A percentile compares a stretch with the other conserved stretches of the same genome.
These are phyloP conservation scores for Ischnura elegans DNA, from an alignment of 2,888 invertebrate genomes.

Conservation along the genomic window DNA sequence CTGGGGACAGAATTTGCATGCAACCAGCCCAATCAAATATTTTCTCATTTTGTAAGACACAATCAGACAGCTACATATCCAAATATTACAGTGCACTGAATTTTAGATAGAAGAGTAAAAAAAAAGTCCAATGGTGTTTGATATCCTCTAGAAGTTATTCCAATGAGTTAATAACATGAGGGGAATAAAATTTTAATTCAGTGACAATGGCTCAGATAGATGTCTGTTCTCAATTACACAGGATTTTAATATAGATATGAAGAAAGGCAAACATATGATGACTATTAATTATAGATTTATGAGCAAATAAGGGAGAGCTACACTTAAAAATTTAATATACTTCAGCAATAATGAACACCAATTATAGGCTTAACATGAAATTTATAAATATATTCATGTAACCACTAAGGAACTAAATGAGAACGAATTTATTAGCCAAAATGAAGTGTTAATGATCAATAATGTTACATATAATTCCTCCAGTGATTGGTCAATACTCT, in stretches of 20 bases:
- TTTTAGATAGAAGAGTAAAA: background rate
- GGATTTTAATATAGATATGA: background rate
- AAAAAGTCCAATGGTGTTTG: background rate
- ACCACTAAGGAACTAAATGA: background rate
- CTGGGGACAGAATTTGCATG: background rate
- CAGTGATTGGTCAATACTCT: background rate
- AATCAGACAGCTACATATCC: background rate
- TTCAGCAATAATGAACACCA: background rate
- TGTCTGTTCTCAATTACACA: background rate
- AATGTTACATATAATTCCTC: background rate
- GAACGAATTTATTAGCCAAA: background rate
- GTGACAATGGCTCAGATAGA: background rate
- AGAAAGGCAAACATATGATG: background rate
- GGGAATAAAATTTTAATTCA: background rate
- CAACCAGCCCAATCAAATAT: conserved; percentile 11
- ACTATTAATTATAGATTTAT: background rate
- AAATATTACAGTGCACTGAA: background rate
- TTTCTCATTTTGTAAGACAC: background rate
- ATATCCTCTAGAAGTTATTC: background rate
- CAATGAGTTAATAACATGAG: background rate
- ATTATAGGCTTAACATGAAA: background rate
- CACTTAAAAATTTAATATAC: background rate
- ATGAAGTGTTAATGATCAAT: background rate
- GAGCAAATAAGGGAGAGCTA: background rate
- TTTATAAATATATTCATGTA: no score